A percentile compares a stretch with the other conserved stretches of the same genome.
Conservation (phyloP, 2,888 invertebrate genomes). For the Eupsilia transversa region DNA sequence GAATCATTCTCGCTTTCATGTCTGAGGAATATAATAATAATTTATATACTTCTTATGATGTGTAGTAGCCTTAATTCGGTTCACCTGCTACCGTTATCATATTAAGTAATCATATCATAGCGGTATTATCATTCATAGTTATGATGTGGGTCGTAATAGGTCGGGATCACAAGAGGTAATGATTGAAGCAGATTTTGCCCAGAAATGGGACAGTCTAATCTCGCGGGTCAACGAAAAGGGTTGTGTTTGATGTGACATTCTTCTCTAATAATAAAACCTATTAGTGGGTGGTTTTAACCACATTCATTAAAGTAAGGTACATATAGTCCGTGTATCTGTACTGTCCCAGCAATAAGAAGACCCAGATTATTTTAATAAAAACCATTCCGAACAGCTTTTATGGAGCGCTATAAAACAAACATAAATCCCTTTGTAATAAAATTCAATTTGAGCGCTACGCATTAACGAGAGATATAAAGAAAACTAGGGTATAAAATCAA, state of each 20-base stretch:
- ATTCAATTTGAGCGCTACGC: slow-evolving; percentile 66
- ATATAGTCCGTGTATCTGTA: neutral
- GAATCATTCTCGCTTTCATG: slow-evolving; percentile 56
- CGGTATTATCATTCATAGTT: slow-evolving; percentile 40
- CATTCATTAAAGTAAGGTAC: slow-evolving; percentile 15
- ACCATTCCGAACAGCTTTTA: slow-evolving; percentile 60
- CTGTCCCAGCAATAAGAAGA: slow-evolving; percentile 34
- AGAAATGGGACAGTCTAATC: slow-evolving; percentile 26
- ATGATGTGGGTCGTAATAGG: slow-evolving; percentile 44
- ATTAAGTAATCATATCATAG: slow-evolving; percentile 35
- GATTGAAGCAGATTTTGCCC: slow-evolving; percentile 22
- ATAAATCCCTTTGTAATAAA: slow-evolving; percentile 66
- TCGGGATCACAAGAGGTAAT: slow-evolving; percentile 32
- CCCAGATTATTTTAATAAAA: slow-evolving; percentile 66
- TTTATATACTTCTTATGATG: slow-evolving; percentile 31
- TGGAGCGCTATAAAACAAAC: slow-evolving; percentile 62
- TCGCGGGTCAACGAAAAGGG: slow-evolving; percentile 20
- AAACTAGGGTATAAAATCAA: slow-evolving; percentile 56
- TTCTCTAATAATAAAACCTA: slow-evolving; percentile 19
- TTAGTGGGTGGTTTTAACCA: slow-evolving; percentile 6
- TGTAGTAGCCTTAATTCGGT: slow-evolving; percentile 39
- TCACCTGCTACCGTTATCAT: slow-evolving; percentile 36
- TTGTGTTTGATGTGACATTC: slow-evolving; percentile 13
- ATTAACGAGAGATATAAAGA: slow-evolving; percentile 60
- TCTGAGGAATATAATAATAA: slow-evolving; percentile 28